Conservation (phyloP, 2,888 invertebrate species). For the Brachyptera risi region DNA sequence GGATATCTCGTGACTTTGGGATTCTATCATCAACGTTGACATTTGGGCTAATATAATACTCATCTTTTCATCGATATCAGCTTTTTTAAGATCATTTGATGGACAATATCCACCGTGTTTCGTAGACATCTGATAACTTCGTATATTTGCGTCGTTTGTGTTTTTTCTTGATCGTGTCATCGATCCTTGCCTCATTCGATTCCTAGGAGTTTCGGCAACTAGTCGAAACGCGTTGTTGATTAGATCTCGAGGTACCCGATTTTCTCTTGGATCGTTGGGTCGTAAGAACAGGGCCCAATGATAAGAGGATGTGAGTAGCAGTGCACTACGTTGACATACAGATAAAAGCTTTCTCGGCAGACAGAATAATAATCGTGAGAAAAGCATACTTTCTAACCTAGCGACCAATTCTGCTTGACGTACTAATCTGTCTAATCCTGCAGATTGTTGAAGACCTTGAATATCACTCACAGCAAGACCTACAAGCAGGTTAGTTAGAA, state of each 20-base stretch:
- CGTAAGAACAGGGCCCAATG: constrained; percentile 69
- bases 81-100: neutral
- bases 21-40: constrained; percentile 4
- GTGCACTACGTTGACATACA: constrained; percentile 65
- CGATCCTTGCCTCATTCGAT: constrained; percentile 40
- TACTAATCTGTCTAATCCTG: constrained; percentile 73
- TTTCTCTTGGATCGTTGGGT: constrained; percentile 80
- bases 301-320: constrained; percentile 69
- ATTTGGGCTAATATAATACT: constrained; percentile 9
- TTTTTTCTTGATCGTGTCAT: no score
- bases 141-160: no score
- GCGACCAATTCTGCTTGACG: constrained; percentile 79
- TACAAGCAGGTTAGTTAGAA: constrained; percentile 76
- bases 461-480: constrained; percentile 84
- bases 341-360: constrained; percentile 58
- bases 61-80: neutral
- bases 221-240: constrained; percentile 69
- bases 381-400: constrained; percentile 76
- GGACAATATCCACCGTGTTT: neutral
- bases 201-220: constrained; percentile 58
- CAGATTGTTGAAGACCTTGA: constrained; percentile 50
- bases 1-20: neutral
- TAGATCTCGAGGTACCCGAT: constrained; percentile 68
- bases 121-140: neutral
- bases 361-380: constrained; percentile 63